phyloP scores from a whole-genome alignment of 53 echinoderm and acorn worm species.

The Echinometra lucunter region DNA sequence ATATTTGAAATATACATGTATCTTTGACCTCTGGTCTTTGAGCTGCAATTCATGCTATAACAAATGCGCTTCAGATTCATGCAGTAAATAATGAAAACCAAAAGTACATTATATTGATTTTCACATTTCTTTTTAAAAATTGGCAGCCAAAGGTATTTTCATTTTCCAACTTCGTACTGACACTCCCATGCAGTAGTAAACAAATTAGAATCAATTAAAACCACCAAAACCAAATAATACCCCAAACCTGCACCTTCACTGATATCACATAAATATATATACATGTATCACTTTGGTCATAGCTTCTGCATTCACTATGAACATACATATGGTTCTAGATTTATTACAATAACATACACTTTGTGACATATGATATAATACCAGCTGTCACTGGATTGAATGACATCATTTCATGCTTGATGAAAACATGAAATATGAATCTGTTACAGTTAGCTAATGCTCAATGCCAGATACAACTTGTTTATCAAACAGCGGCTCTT shows the following conservation, averaged over 20 bases:
- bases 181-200: constrained; percentile 6
- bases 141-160: not conserved
- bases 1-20: not conserved
- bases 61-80: too few relatives aligned
- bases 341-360: not conserved
- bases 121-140: not conserved
- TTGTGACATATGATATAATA: constrained; percentile 27
- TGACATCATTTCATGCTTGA: constrained; percentile 37
- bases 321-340: not conserved
- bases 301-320: not conserved
- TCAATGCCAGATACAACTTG: constrained; percentile 8
- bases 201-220: not conserved
- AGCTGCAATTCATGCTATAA: not conserved
- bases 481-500: not conserved
- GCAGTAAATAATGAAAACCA: not conserved
- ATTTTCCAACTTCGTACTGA: not conserved
- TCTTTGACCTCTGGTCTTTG: not conserved
- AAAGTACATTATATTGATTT: not conserved
- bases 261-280: too few relatives aligned
- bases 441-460: not conserved
- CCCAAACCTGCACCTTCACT: not conserved
- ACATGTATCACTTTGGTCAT: not conserved
- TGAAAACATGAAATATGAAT: constrained; percentile 43
- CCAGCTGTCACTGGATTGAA: constrained; percentile 29
- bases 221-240: not conserved